Evolutionary conservation across 2,888 invertebrate genomes (phyloP).

Genomic region (Alentia gelatinosa): DNA sequence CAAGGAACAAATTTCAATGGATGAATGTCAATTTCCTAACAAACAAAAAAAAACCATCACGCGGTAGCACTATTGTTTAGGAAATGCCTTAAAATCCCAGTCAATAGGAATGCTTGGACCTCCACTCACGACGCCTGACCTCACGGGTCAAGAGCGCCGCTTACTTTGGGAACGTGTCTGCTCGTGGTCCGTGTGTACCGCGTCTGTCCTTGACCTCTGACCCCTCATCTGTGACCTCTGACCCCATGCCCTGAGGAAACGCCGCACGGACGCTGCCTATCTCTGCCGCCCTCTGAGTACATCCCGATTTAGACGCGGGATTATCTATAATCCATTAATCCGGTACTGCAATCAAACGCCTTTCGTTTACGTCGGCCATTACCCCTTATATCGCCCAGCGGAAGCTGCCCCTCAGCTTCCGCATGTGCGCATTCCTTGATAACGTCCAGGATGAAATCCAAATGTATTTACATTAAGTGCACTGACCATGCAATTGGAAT

Average conservation of each 20-base stretch:
- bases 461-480: too few species aligned
- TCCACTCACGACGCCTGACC: background rate
- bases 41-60: too few species aligned
- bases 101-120: too few species aligned
- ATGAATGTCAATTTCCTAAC: too few species aligned
- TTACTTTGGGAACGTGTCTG: background rate
- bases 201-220: background rate
- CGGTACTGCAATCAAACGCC: background rate
- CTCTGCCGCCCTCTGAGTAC: background rate
- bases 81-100: too few species aligned
- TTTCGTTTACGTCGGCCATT: background rate
- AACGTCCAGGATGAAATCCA: background rate
- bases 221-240: background rate
- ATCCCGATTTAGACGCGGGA: background rate
- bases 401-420: background rate
- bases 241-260: background rate
- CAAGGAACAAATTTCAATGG: too few species aligned
- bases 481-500: too few species aligned
- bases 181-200: background rate
- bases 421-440: background rate
- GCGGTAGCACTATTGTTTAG: too few species aligned
- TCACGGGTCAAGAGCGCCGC: background rate
- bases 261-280: background rate
- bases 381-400: background rate
- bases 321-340: slow-evolving; percentile 1